These are phyloP conservation scores for Sesamia inferens DNA, from an alignment of 2,888 invertebrate species.

Conservation along the genomic window DNA sequence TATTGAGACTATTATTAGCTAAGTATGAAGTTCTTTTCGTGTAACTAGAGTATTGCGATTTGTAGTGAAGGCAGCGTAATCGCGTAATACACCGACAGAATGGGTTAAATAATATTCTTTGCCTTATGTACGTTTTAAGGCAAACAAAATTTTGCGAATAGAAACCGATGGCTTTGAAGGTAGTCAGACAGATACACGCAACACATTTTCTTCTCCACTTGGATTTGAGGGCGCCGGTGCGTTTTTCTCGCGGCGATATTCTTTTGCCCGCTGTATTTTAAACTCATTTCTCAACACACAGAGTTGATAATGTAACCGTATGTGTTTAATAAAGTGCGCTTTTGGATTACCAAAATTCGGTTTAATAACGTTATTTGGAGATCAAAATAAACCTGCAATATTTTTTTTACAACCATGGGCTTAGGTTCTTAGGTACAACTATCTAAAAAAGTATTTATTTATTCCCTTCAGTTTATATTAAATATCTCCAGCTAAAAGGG, in stretches of 20 bases:
- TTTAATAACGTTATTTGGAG: no score
- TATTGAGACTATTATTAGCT: neutral
- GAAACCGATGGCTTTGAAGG: neutral
- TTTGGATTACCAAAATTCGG: neutral
- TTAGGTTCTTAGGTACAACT: neutral
- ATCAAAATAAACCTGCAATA: no score
- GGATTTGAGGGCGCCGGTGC: neutral
- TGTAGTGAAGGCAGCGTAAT: neutral
- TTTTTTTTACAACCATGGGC: neutral
- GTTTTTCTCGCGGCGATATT: no score
- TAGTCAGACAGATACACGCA: neutral
- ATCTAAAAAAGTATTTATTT: neutral
- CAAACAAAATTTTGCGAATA: no score
- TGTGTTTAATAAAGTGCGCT: no score
- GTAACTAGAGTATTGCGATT: neutral
- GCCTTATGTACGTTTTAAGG: no score
- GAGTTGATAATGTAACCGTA: no score
- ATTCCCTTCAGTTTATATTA: slow-evolving; percentile 3
- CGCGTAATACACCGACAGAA: no score
- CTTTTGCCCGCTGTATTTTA: no score
- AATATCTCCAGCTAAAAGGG: slow-evolving; percentile 22
- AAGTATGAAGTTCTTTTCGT: neutral
- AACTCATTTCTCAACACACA: no score
- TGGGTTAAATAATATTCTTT: no score
- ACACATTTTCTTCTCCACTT: neutral